These are phyloP conservation scores for Botia kubotai DNA, from an alignment of 2,797 vertebrate species.

Conservation along the genomic window DNA sequence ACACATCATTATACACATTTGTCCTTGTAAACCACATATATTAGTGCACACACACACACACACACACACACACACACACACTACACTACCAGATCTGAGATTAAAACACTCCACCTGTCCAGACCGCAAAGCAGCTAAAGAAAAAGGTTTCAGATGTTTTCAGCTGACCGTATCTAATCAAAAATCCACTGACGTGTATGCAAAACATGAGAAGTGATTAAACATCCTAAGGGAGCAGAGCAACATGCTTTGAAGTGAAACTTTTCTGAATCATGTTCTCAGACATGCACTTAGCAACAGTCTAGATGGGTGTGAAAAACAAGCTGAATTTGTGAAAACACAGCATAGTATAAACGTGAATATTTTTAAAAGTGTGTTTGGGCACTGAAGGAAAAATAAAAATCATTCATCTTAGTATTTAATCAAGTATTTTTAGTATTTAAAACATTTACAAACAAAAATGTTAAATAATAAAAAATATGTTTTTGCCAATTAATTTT, in stretches of 20 bases:
- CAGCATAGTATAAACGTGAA: too few species aligned
- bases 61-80: slow-evolving; percentile 26
- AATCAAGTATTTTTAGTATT: neutral
- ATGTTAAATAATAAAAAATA: neutral
- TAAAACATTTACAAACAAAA: neutral
- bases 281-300: slow-evolving; percentile 2
- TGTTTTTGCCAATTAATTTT: too few species aligned
- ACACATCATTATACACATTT: too few species aligned
- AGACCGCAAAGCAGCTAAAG: neutral
- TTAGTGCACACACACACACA: slow-evolving; percentile 34
- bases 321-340: slow-evolving; percentile 1
- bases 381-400: neutral
- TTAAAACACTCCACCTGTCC: neutral
- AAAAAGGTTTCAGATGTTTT: slow-evolving; percentile 1
- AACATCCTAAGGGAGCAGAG: neutral
- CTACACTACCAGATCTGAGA: neutral
- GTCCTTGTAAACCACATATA: too few species aligned
- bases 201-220: slow-evolving; percentile 23
- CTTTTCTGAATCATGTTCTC: slow-evolving; percentile 32
- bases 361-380: too few species aligned
- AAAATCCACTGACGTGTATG: slow-evolving; percentile 13
- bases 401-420: too few species aligned
- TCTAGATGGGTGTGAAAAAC: neutral
- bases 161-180: neutral
- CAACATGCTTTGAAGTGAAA: slow-evolving; percentile 32